These are phyloP conservation scores for Ceriagrion tenellum DNA, from an alignment of 2,888 invertebrate species.

Conservation along the genomic window DNA sequence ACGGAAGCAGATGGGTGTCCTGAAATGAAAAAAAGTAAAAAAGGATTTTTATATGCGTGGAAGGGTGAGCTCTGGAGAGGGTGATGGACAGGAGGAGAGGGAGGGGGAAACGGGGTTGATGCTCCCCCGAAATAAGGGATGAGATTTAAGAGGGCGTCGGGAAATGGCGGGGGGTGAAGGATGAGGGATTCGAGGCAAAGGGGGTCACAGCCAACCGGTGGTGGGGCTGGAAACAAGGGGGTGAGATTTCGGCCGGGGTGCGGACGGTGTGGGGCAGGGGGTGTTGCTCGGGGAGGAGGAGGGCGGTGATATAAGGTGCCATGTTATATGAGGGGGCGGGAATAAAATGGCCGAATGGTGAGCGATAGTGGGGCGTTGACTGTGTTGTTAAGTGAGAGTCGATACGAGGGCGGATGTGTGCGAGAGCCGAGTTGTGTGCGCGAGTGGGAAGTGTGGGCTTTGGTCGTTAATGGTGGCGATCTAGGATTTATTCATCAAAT, in stretches of 20 bases:
- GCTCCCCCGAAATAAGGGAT: background rate
- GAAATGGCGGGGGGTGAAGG: background rate
- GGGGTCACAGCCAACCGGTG: background rate
- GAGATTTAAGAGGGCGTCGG: conserved; percentile 19
- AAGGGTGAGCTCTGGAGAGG: background rate
- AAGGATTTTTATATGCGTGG: conserved; percentile 26
- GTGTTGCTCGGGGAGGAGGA: background rate
- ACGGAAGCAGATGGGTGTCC: conserved; percentile 59
- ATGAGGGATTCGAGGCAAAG: background rate
- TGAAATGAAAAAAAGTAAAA: conserved; percentile 27
- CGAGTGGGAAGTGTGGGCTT: no score
- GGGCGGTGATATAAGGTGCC: background rate
- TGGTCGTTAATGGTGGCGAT: background rate
- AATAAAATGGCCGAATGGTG: background rate
- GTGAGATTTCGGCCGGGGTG: background rate
- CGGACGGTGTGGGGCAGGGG: background rate
- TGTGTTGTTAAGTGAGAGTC: background rate
- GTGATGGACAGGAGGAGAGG: background rate
- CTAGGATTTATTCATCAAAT: background rate
- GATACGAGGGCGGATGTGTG: background rate
- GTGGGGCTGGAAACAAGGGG: background rate
- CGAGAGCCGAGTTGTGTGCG: no score
- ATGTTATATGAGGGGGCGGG: background rate
- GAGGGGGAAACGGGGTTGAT: background rate
- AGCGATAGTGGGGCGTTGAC: background rate